Conservation (phyloP, 2,113 vertebrate species). For the Thunnus thynnus region DNA sequence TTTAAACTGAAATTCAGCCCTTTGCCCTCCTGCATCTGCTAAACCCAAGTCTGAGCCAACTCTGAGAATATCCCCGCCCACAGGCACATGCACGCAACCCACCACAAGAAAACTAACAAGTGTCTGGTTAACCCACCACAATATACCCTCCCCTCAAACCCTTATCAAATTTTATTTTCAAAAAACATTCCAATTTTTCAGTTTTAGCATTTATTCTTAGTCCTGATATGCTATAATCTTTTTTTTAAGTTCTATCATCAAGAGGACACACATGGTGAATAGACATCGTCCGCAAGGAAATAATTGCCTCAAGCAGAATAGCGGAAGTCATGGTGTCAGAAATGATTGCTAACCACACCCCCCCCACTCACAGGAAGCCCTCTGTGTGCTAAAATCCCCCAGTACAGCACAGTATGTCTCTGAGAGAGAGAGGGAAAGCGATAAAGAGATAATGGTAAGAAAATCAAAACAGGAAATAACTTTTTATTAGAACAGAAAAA, state of each 20-base stretch:
- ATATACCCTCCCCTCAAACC: not conserved
- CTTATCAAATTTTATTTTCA: not conserved
- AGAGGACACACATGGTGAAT: not conserved
- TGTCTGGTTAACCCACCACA: conserved; percentile 15
- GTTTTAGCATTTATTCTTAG: not conserved
- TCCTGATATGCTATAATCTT: too few relatives aligned
- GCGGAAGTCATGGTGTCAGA: conserved; percentile 57
- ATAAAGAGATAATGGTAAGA: not conserved
- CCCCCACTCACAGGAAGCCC: conserved; percentile 61
- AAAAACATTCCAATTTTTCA: not conserved
- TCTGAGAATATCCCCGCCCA: not conserved
- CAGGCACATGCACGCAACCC: not conserved
- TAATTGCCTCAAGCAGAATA: conserved; percentile 7
- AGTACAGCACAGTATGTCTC: conserved; percentile 7
- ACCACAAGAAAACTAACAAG: conserved; percentile 6
- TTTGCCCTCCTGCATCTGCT: conserved; percentile 6
- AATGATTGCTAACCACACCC: conserved; percentile 65
- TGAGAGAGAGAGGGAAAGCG: not conserved
- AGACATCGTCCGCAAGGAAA: not conserved
- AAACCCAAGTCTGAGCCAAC: not conserved
- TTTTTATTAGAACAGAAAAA: not conserved
- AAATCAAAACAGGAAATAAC: conserved; percentile 39
- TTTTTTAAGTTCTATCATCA: not conserved
- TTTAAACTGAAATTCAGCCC: conserved; percentile 9
- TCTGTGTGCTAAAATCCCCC: conserved; percentile 28